These are phyloP conservation scores for Malacoraja senta DNA, from an alignment of 2,797 vertebrate species.

Conservation along the genomic window DNA sequence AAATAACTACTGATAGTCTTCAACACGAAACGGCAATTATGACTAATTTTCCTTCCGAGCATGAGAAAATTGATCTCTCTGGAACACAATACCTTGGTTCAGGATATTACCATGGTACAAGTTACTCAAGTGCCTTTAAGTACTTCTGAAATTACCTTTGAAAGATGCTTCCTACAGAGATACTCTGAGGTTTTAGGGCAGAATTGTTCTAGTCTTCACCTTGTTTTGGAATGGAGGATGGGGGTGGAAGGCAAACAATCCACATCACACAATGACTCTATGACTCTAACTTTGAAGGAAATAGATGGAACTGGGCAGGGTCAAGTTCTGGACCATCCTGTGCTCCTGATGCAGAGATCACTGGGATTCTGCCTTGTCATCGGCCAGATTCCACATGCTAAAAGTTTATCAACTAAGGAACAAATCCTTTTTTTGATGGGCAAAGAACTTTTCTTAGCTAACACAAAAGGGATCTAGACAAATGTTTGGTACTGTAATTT, in stretches of 20 bases:
- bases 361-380: not conserved
- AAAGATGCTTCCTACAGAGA: not conserved
- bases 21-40: not conserved
- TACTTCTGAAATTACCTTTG: not conserved
- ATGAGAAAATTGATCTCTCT: not conserved
- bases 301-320: not conserved
- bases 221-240: not conserved
- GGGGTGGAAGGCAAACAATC: not conserved
- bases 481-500: not conserved
- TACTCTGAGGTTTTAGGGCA: not conserved
- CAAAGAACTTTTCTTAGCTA: not conserved
- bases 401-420: not conserved
- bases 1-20: not conserved
- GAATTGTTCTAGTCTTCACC: not conserved
- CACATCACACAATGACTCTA: not conserved
- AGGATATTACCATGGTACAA: not conserved
- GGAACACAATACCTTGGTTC: not conserved
- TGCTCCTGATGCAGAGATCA: not conserved
- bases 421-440: not conserved
- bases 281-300: not conserved
- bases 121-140: no score
- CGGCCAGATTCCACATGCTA: not conserved
- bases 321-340: not conserved
- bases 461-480: not conserved
- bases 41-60: not conserved